These are phyloP conservation scores for Cossypha dichroa DNA, from an alignment of 2,797 vertebrate species.

Conservation along the genomic window DNA sequence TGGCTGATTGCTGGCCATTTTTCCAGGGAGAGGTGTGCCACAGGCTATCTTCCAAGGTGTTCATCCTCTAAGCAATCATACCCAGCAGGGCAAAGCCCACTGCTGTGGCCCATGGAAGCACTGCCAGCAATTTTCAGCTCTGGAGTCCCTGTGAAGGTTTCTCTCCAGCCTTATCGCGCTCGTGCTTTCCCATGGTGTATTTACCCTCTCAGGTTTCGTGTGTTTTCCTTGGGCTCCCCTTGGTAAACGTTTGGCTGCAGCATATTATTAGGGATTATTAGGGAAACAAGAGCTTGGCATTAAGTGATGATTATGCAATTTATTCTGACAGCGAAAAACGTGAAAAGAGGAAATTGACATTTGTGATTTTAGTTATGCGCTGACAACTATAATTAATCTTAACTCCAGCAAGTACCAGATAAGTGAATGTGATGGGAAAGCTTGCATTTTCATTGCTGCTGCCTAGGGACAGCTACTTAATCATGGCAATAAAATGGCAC, in stretches of 20 bases:
- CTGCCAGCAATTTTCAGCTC: background rate
- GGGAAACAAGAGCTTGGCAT: constrained; percentile 63
- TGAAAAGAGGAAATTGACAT: constrained; percentile 74
- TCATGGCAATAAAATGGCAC: constrained; percentile 9
- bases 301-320: constrained; percentile 72
- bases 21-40: background rate
- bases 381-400: constrained; percentile 75
- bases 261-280: constrained; percentile 63
- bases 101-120: background rate
- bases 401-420: constrained; percentile 42
- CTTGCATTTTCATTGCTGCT: constrained; percentile 22
- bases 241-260: constrained; percentile 44
- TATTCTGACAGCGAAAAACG: constrained; percentile 73
- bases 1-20: background rate
- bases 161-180: background rate
- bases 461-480: constrained; percentile 38
- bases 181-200: background rate
- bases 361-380: constrained; percentile 70
- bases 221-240: constrained; percentile 52
- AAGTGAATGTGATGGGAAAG: constrained; percentile 25
- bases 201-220: constrained; percentile 19
- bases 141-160: background rate
- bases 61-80: background rate
- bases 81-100: background rate
- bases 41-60: background rate